phyloP scores from a whole-genome alignment of 1,140 invertebrate species.

The Papilio xuthus region DNA sequence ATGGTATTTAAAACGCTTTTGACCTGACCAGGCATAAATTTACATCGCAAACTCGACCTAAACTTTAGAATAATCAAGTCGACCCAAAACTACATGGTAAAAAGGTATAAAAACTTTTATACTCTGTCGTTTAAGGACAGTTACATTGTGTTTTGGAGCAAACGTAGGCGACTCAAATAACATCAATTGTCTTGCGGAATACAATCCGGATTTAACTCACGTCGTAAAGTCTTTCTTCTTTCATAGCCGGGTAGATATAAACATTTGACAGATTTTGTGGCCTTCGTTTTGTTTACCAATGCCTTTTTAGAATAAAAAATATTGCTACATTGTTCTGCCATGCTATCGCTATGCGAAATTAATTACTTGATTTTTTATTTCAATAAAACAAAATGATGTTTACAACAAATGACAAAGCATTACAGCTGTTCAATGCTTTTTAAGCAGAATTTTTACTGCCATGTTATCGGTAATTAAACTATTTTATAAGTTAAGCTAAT shows the following conservation, averaged over 20 bases:
- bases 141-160: conserved; percentile 15
- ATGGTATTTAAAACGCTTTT: not conserved
- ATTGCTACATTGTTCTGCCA: not conserved
- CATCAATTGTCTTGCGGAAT: conserved; percentile 13
- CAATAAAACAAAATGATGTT: not conserved
- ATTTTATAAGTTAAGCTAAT: too few species aligned
- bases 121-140: conserved; percentile 10
- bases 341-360: not conserved
- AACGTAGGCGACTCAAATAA: conserved; percentile 15
- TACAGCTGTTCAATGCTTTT: not conserved
- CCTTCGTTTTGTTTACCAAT: not conserved
- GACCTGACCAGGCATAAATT: not conserved
- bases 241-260: not conserved
- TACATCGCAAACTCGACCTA: not conserved
- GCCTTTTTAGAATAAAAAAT: not conserved
- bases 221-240: conserved; percentile 19
- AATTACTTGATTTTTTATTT: not conserved
- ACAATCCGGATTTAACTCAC: conserved; percentile 23
- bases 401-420: not conserved
- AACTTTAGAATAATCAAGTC: not conserved
- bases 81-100: not conserved
- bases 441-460: too few species aligned
- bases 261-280: not conserved
- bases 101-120: conserved; percentile 10
- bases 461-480: too few species aligned